phyloP scores from a whole-genome alignment of 2,797 vertebrate genomes.

The Oreochromis mossambicus region DNA sequence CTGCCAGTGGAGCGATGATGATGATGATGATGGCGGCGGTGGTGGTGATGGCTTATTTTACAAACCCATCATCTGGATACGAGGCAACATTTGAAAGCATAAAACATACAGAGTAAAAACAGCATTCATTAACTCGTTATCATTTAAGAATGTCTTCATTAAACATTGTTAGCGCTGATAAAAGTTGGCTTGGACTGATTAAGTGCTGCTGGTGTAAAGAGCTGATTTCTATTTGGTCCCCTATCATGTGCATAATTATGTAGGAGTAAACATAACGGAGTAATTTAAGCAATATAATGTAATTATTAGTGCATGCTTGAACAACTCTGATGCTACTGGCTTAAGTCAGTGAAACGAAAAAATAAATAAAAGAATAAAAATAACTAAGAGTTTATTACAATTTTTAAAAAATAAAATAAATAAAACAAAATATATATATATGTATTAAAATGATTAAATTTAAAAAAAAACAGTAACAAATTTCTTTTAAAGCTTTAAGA shows the following conservation, averaged over 20 bases:
- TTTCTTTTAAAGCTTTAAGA: background rate
- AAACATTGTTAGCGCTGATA: background rate
- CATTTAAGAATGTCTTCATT: background rate
- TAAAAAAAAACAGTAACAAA: fast-evolving
- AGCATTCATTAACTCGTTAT: background rate
- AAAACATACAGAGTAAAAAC: background rate
- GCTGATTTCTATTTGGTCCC: background rate
- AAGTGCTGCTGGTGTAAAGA: background rate
- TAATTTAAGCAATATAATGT: background rate
- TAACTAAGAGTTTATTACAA: background rate
- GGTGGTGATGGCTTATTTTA: background rate
- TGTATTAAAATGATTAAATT: background rate
- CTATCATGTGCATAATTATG: background rate
- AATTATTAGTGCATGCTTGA: background rate
- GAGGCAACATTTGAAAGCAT: background rate
- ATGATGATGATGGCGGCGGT: background rate
- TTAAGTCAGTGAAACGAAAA: background rate
- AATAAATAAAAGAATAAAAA: background rate
- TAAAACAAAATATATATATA: background rate
- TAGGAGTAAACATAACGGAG: background rate
- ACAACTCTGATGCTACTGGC: background rate
- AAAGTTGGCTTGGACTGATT: background rate
- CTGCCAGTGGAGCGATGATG: constrained; percentile 9
- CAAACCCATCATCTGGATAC: background rate
- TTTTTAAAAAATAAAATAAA: background rate